These are phyloP conservation scores for Tamias sibiricus DNA, from an alignment of 2,113 vertebrate genomes.

Conservation along the genomic window DNA sequence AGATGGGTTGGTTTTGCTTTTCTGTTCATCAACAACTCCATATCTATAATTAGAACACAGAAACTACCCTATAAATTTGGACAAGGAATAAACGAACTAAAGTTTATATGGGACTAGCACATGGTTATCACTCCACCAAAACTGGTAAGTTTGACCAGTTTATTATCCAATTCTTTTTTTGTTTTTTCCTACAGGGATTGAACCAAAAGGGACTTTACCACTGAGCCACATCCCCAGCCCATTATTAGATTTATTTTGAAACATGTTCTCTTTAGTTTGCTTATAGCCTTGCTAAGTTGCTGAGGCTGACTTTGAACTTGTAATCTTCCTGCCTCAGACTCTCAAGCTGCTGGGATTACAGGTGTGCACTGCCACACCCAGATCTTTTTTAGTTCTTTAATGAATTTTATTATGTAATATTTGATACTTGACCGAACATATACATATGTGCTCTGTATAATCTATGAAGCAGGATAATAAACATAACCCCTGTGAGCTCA, in stretches of 20 bases:
- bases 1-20: not conserved
- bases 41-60: not conserved
- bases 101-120: not conserved
- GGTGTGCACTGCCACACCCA: too few species aligned
- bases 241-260: too few species aligned
- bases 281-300: too few species aligned
- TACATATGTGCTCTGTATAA: not conserved
- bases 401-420: not conserved
- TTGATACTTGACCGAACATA: not conserved
- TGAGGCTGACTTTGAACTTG: too few species aligned
- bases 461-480: slow-evolving; percentile 23
- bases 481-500: not conserved
- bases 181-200: too few species aligned
- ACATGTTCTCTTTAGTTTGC: too few species aligned
- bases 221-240: too few species aligned
- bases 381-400: not conserved
- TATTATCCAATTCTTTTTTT: too few species aligned
- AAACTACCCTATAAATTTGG: not conserved
- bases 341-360: too few species aligned
- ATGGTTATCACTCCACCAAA: not conserved
- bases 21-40: not conserved
- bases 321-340: too few species aligned
- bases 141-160: not conserved
- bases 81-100: slow-evolving; percentile 10
- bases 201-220: too few species aligned